Evolutionary conservation across 2,113 vertebrate genomes (phyloP).

Genomic region (Phaethon lepturus): DNA sequence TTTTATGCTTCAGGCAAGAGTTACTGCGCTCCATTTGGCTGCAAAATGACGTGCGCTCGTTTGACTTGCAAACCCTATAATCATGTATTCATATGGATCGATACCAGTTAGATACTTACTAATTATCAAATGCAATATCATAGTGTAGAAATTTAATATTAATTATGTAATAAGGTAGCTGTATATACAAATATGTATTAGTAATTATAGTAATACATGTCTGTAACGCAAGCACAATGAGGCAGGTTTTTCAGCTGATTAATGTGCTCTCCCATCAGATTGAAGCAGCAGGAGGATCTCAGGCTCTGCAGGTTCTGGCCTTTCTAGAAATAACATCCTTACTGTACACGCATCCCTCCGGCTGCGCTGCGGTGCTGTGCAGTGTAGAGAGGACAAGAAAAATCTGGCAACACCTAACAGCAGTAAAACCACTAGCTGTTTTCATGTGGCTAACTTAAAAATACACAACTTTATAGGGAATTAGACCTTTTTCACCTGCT

Average conservation of each 20-base stretch:
- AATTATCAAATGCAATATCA: neutral
- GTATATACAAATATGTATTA: neutral
- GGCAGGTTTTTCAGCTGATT: neutral
- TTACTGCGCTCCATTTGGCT: neutral
- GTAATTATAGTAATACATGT: fast-evolving
- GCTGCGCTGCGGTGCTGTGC: neutral
- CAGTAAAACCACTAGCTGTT: neutral
- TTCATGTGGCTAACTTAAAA: neutral
- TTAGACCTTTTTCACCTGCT: neutral
- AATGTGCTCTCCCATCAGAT: neutral
- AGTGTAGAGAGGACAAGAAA: neutral
- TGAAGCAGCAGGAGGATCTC: neutral
- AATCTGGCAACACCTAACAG: neutral
- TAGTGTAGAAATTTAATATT: neutral
- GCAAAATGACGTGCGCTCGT: neutral
- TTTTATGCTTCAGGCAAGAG: neutral
- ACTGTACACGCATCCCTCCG: neutral
- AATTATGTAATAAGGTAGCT: neutral
- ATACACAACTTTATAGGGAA: neutral
- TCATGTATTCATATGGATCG: neutral
- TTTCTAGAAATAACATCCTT: neutral
- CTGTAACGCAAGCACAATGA: neutral
- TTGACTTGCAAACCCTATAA: neutral
- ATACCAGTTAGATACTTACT: neutral
- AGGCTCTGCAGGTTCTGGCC: neutral